Evolutionary conservation across 2,888 invertebrate genomes (phyloP), one percentile per base, ranked within the genome.

Genomic region (Odontocolon sp.): DNA sequence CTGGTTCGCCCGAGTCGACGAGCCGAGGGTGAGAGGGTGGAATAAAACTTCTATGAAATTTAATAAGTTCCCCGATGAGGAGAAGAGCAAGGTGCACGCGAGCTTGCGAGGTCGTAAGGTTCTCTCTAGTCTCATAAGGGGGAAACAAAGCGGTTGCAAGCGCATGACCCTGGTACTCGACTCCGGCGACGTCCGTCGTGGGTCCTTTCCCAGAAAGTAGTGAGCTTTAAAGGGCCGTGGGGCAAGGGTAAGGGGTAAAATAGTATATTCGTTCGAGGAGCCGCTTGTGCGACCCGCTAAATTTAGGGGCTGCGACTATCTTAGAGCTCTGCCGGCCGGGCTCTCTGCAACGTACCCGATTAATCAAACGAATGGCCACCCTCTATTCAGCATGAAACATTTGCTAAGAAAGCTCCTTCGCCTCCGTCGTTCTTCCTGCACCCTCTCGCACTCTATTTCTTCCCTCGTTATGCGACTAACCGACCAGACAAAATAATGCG

Each of bases 11-110:
- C 23, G 33, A 47, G 47, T 45, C 56, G 57, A 38, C 16, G 31
- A 36, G 56, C 40, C 40, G 52, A 31, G 31, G 5, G 45, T 59
- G 26, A 63, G 68, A 64, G 40, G 71, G 79, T 73, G 78, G 85
- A 88, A 89, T 88, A 87, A 88, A 89, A 89, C 87, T 89, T 88
- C 81, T 86, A 87, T 87, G 87, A 88, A 88, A 89, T 89, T 90
- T 89, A 89, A 89, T 89, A 89, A 90, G 87, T 89, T 88, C 84
- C 85, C 74, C 80, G 82, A 76, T 67, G 70, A 76, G 76, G 71
- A 67, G 67, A 63, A 52, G 54, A 66, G 31, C 26, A 36, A 54
- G 33, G 45, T 6, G 31, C 0, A 38, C 18, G 68, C 3, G 63
- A 26, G 52, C 26, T 52, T n/a, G 45, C 26, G 56, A 38, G 67